phyloP scores from a whole-genome alignment of 2,797 vertebrate species.

The Sebastes hopkinsi region DNA sequence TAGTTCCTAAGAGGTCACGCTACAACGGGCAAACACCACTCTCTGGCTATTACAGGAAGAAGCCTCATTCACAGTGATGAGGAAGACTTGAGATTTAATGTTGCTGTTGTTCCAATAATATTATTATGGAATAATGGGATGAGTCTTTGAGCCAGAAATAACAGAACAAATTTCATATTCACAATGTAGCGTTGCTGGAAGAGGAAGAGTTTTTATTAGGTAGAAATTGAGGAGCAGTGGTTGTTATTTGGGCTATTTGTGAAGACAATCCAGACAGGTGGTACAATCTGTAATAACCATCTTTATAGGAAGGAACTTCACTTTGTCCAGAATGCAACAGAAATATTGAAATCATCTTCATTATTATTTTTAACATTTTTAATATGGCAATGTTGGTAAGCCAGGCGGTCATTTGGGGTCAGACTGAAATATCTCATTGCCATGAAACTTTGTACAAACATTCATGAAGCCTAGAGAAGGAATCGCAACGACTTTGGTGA shows the following conservation, averaged over 20 bases:
- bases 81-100: constrained; percentile 9
- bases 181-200: not conserved
- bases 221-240: not conserved
- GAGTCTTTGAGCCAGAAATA: constrained; percentile 3
- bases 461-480: too few species aligned
- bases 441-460: not conserved
- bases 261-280: not conserved
- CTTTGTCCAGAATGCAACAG: not conserved
- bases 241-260: not conserved
- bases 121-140: not conserved
- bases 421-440: not conserved
- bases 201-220: not conserved
- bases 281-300: not conserved
- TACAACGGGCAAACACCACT: constrained; percentile 14
- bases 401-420: not conserved
- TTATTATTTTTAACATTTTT: not conserved
- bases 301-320: not conserved
- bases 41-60: constrained; percentile 7
- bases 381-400: not conserved
- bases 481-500: not conserved
- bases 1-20: constrained; percentile 36
- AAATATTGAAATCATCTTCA: not conserved
- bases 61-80: constrained; percentile 6
- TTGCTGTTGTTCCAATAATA: not conserved
- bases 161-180: not conserved